phyloP scores from a whole-genome alignment of 2,888 invertebrate species.

The Ophion obscuratus region DNA sequence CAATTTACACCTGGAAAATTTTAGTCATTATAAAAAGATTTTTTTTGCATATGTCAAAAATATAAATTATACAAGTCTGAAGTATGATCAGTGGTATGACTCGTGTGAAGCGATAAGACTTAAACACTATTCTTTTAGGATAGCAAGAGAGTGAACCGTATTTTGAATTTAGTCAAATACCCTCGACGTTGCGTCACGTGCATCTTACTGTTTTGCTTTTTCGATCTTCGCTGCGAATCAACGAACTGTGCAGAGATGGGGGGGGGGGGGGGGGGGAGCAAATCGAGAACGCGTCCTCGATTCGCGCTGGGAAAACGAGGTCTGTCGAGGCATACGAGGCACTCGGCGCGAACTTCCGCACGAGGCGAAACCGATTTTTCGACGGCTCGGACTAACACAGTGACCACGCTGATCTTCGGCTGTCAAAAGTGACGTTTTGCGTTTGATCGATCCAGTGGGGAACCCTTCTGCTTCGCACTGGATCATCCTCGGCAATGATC shows the following conservation, averaged over 20 bases:
- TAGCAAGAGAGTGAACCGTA: too few species aligned
- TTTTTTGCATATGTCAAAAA: too few species aligned
- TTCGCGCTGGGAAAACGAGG: background rate
- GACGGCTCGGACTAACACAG: background rate
- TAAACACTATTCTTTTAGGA: too few species aligned
- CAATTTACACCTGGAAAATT: too few species aligned
- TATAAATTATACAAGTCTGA: too few species aligned
- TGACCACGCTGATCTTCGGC: background rate
- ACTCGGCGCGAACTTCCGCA: background rate
- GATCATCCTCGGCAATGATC: slow-evolving; percentile 9
- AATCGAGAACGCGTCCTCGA: background rate
- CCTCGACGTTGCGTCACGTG: background rate
- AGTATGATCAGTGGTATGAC: too few species aligned
- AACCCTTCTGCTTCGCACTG: background rate
- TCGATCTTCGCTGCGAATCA: background rate
- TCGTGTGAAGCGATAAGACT: too few species aligned
- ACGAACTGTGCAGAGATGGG: background rate
- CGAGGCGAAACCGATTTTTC: background rate
- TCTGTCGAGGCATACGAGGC: background rate
- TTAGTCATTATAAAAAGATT: too few species aligned
- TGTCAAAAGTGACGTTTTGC: background rate
- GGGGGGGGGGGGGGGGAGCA: background rate
- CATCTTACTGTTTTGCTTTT: background rate
- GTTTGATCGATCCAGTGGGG: background rate
- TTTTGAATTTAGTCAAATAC: too few species aligned